Evolutionary conservation across 2,797 vertebrate species (phyloP).

Genomic region (Euphonia xanthogaster): DNA sequence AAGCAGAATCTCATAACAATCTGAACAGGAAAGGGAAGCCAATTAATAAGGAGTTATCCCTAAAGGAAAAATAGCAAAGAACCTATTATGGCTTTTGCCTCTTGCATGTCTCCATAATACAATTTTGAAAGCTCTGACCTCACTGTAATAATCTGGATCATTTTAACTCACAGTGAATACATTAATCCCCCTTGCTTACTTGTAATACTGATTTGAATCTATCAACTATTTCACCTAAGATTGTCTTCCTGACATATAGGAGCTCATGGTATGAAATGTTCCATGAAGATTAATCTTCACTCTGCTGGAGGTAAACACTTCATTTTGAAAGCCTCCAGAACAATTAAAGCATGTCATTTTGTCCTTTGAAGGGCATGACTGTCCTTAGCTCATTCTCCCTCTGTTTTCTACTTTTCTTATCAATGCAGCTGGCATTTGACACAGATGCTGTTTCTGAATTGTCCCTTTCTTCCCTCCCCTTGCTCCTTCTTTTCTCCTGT

Average conservation of each 20-base stretch:
- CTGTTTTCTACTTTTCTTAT: constrained; percentile 14
- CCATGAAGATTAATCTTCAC: constrained; percentile 46
- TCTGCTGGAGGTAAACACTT: constrained; percentile 24
- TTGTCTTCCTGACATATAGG: not conserved
- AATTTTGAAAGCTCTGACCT: constrained; percentile 32
- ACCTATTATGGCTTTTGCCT: not conserved
- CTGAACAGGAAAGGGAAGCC: not conserved
- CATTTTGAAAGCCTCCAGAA: constrained; percentile 42
- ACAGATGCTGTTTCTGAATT: not conserved
- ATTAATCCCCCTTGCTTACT: constrained; percentile 20
- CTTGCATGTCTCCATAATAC: not conserved
- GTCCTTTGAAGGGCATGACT: not conserved
- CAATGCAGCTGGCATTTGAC: constrained; percentile 8
- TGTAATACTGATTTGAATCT: constrained; percentile 29
- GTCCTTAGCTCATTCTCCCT: not conserved
- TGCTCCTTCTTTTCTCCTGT: not conserved
- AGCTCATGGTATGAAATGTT: not conserved
- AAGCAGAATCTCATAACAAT: not conserved
- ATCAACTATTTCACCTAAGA: constrained; percentile 44
- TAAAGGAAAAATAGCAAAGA: constrained; percentile 10
- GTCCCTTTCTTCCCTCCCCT: not conserved
- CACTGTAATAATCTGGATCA: not conserved
- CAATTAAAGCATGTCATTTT: constrained; percentile 39
- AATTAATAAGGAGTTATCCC: not conserved
- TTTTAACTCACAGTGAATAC: constrained; percentile 19